Conservation (phyloP, 2,888 invertebrate species). For the Oscheius sp. region DNA sequence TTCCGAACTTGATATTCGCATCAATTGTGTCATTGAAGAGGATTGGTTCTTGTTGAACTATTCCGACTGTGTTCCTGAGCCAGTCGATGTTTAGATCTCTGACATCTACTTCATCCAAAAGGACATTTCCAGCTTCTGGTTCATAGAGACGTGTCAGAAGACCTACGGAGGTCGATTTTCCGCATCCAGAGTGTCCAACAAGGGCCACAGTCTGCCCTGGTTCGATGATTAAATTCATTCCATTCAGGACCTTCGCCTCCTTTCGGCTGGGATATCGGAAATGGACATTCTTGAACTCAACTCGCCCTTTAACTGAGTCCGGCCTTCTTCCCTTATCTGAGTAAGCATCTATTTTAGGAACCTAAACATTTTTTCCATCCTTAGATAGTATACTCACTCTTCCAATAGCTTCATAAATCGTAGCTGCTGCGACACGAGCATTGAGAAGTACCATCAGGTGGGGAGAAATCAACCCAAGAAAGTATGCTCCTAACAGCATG, state of each 20-base stretch:
- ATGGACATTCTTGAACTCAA: slow-evolving; percentile 59
- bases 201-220: slow-evolving; percentile 58
- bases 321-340: slow-evolving; percentile 42
- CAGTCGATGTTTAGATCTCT: slow-evolving; percentile 53
- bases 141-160: slow-evolving; percentile 53
- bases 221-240: slow-evolving; percentile 47
- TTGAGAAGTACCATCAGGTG: slow-evolving; percentile 54
- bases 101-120: slow-evolving; percentile 60
- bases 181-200: slow-evolving; percentile 58
- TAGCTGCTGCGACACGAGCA: slow-evolving; percentile 51
- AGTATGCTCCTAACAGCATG: slow-evolving; percentile 56
- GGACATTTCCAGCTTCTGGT: slow-evolving; percentile 41
- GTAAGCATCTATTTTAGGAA: slow-evolving; percentile 59
- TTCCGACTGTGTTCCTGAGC: slow-evolving; percentile 57
- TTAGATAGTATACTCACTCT: slow-evolving; percentile 28
- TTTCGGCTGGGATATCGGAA: slow-evolving; percentile 60
- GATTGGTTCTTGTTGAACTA: slow-evolving; percentile 65
- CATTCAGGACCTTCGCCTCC: slow-evolving; percentile 48
- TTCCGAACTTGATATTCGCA: slow-evolving; percentile 52
- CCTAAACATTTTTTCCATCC: slow-evolving; percentile 11
- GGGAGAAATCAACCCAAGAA: slow-evolving; percentile 52
- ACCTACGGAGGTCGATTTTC: slow-evolving; percentile 55
- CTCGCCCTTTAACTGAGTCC: slow-evolving; percentile 34
- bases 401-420: slow-evolving; percentile 51
- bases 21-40: slow-evolving; percentile 62